These are phyloP conservation scores for Macrotus californicus DNA, from an alignment of 2,113 vertebrate genomes.

Conservation along the genomic window DNA sequence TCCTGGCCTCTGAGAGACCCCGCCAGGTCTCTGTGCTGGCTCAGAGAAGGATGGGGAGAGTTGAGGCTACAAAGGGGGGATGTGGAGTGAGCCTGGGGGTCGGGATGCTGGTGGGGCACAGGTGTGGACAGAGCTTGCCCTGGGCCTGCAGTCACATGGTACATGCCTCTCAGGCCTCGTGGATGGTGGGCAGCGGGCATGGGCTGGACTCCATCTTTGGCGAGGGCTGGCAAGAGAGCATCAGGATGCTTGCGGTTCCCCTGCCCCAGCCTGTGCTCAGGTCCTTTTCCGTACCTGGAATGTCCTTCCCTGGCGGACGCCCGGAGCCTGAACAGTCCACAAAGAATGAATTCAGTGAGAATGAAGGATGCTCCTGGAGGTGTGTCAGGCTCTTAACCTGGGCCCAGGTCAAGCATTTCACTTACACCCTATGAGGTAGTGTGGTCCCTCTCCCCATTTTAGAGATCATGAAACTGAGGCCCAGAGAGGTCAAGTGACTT, in stretches of 20 bases:
- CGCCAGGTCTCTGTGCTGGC: neutral
- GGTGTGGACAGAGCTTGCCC: neutral
- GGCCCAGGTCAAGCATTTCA: neutral
- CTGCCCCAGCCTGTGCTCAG: fast-evolving
- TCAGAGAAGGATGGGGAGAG: neutral
- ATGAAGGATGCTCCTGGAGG: fast-evolving
- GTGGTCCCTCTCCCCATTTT: too few relatives aligned
- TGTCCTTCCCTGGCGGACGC: neutral
- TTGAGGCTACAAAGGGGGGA: neutral
- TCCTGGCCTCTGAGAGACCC: neutral
- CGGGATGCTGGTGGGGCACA: neutral
- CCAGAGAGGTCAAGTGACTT: neutral
- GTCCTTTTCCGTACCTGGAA: neutral
- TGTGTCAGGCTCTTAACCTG: neutral
- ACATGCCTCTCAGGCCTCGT: neutral
- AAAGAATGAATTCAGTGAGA: neutral
- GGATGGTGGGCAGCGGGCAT: neutral
- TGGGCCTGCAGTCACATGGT: fast-evolving
- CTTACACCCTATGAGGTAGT: neutral
- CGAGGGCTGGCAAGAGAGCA: neutral
- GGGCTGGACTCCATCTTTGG: neutral
- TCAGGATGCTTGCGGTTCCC: fast-evolving
- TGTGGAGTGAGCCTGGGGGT: neutral
- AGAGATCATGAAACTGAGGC: too few relatives aligned
- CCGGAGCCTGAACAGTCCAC: neutral